Percentiles rank a stretch among this genome's conserved stretches.
phyloP scores from a whole-genome alignment of 2,113 vertebrate species.

The Thomomys bottae region DNA sequence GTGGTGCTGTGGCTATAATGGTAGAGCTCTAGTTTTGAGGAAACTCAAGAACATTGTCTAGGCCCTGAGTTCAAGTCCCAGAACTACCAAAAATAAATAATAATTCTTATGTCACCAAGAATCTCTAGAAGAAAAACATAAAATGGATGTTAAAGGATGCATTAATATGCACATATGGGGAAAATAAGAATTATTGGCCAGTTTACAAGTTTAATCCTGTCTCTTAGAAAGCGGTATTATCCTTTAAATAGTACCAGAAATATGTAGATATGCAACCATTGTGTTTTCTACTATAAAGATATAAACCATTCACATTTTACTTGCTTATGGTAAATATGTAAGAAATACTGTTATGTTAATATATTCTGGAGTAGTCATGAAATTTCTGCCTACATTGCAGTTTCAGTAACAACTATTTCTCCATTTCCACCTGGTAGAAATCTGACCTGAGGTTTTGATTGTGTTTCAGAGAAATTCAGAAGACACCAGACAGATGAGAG shows the following conservation, averaged over 20 bases:
- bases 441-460: conserved; percentile 35
- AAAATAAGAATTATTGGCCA: neutral
- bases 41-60: too few relatives aligned
- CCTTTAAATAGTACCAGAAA: neutral
- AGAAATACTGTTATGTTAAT: neutral
- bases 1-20: too few relatives aligned
- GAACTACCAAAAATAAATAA: too few relatives aligned
- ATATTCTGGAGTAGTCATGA: neutral
- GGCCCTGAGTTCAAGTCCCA: too few relatives aligned
- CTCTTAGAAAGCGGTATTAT: neutral
- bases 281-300: neutral
- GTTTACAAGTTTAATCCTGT: neutral
- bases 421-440: conserved; percentile 47
- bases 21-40: too few relatives aligned
- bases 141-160: neutral
- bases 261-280: neutral
- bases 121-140: conserved; percentile 29
- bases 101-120: neutral
- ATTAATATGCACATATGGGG: neutral
- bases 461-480: neutral
- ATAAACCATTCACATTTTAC: neutral
- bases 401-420: neutral
- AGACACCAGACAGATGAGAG: neutral
- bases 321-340: conserved; percentile 32
- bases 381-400: neutral